phyloP scores from a whole-genome alignment of 1,140 invertebrate species.

The Cydia fagiglandana region DNA sequence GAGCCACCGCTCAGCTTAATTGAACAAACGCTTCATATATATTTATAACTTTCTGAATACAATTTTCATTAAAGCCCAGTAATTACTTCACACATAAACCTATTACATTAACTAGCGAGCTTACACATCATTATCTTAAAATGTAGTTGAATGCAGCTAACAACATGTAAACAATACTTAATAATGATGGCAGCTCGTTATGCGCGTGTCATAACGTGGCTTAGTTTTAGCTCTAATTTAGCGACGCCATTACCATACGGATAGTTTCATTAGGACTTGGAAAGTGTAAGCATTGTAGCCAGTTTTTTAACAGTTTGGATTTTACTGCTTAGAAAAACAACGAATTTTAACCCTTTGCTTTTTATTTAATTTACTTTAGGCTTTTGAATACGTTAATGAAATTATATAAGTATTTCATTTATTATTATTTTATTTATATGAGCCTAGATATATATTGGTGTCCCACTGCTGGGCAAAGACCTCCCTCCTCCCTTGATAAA shows the following conservation, averaged over 20 bases:
- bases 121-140: constrained; percentile 18
- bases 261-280: constrained; percentile 2
- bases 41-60: neutral
- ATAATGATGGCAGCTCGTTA: constrained; percentile 6
- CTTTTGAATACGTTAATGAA: no score
- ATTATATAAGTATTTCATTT: no score
- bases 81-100: constrained; percentile 2
- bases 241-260: neutral
- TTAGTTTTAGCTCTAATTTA: constrained; percentile 13
- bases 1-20: neutral
- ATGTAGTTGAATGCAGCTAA: constrained; percentile 17
- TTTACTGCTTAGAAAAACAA: no score
- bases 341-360: no score
- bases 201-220: constrained; percentile 6
- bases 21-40: neutral
- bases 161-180: constrained; percentile 17
- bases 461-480: no score
- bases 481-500: no score
- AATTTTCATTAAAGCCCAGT: neutral
- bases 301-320: neutral
- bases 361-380: no score
- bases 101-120: constrained; percentile 13
- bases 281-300: neutral
- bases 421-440: no score
- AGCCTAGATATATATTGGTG: no score